Percentiles rank a stretch among this genome's conserved stretches.
Conservation (phyloP, 2,113 vertebrate species). For the Labeo rohita region DNA sequence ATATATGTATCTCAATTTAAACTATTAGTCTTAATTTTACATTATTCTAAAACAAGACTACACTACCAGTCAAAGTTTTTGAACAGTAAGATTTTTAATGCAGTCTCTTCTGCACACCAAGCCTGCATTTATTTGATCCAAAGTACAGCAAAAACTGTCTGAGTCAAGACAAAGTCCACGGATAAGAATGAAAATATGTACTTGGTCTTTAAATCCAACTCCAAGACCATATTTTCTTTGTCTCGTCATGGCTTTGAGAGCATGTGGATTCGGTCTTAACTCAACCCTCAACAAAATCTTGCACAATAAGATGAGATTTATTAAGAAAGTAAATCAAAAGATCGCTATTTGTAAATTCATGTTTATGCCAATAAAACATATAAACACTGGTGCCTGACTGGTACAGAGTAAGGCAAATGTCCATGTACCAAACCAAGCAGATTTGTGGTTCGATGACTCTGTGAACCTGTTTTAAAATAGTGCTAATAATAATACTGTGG, state of each 20-base stretch:
- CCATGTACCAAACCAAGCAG: neutral
- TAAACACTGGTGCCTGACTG: neutral
- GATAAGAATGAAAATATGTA: too few relatives aligned
- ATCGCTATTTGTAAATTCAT: neutral
- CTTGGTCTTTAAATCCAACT: too few relatives aligned
- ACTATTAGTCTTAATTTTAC: neutral
- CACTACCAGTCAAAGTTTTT: too few relatives aligned
- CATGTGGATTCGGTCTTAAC: neutral
- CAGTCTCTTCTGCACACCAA: too few relatives aligned
- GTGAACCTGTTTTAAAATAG: neutral
- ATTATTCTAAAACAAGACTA: neutral
- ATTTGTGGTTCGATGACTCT: neutral
- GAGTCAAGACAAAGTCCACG: too few relatives aligned
- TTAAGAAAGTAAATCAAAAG: neutral
- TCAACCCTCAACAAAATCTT: neutral
- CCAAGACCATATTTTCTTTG: neutral
- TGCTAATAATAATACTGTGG: constrained; percentile 14
- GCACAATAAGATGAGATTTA: neutral
- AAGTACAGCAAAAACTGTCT: too few relatives aligned
- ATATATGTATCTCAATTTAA: neutral
- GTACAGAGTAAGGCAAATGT: neutral
- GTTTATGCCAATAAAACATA: neutral
- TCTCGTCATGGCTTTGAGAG: neutral
- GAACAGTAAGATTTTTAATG: too few relatives aligned
- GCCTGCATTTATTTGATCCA: too few relatives aligned